Evolutionary conservation across 1,140 invertebrate species (phyloP).

Genomic region (Meloidogyne chitwoodi): DNA sequence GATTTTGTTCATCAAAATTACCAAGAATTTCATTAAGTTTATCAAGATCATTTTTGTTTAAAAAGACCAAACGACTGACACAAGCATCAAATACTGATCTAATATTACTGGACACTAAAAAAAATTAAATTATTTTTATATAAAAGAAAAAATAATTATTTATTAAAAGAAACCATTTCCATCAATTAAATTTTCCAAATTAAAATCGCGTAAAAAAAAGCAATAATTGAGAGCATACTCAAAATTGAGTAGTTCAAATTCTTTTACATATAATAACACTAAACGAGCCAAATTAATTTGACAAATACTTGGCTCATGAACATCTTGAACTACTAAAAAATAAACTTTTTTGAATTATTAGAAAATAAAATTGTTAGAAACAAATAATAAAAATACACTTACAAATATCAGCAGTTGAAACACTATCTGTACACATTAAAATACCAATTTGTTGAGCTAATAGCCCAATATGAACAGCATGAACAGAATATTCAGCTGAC

Average conservation of each 20-base stretch:
- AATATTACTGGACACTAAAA: conserved; percentile 24
- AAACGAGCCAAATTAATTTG: conserved; percentile 54
- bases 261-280: conserved; percentile 52
- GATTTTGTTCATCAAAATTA: conserved; percentile 29
- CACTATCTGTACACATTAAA: conserved; percentile 27
- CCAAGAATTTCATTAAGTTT: conserved; percentile 46
- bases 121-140: background rate
- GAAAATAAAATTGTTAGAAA: background rate
- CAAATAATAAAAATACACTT: background rate
- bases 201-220: conserved; percentile 45
- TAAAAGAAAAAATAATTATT: background rate
- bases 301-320: conserved; percentile 34
- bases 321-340: conserved; percentile 48
- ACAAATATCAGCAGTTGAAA: conserved; percentile 31
- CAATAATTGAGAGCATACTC: conserved; percentile 49
- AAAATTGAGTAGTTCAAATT: conserved; percentile 51
- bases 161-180: background rate
- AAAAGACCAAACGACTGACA: conserved; percentile 50
- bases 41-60: conserved; percentile 39
- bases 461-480: conserved; percentile 52
- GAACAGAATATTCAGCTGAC: conserved; percentile 17
- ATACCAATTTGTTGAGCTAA: conserved; percentile 38
- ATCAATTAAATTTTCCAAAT: conserved; percentile 36
- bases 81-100: conserved; percentile 53
- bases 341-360: too few relatives aligned